Evolutionary conservation across 2,888 invertebrate genomes (phyloP), one percentile per base, ranked within the genome.

Genomic region (Lochmaea capreae): DNA sequence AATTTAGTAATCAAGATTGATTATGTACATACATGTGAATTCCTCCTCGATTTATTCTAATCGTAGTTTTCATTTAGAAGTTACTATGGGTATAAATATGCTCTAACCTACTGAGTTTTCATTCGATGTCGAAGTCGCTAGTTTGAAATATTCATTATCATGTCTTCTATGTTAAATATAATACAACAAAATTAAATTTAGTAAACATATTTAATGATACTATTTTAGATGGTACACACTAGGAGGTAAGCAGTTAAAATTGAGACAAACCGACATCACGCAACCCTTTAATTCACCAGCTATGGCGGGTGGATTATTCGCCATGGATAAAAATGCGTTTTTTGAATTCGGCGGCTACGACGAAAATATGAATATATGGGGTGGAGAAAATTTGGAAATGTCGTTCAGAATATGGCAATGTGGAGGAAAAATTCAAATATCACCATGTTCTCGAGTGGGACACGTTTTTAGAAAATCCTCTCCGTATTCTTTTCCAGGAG

Each of bases 391-490:
- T 87, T 90, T 99, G 49, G 99, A 99, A 87, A 90, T 99, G 86
- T 98, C 98, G 0, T 98, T 99, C 72, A 91, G 98, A 79, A 95
- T 96, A 0, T 98, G 98, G 98, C 96, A 97, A 85, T 98, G 98
- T 82, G 97, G 97, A 0, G 97, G 97, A 0, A 90, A 92, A 73
- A 92, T 98, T 0, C 95, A 97, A 87, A 97, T 97, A 66, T 94
- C 94, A 0, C 96, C 97, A 0, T 98, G 97, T 84, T 97, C 97
- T 0, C 93, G 97, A 84, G 97, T 98, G 0, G 98, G 97, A 0
- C 98, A 98, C 85, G 91, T 98, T 33, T 98, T 98, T 84, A 90
- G 97, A 66, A 94, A 95, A 86, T 94, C 94, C 59, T 97, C 98
- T 1, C 99, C 99, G 0, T 99, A 99, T 85, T 94, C 95, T 1